Percentiles rank a stretch among this genome's conserved stretches.
phyloP scores from a whole-genome alignment of 2,797 vertebrate genomes.

The Gambusia yucatana region DNA sequence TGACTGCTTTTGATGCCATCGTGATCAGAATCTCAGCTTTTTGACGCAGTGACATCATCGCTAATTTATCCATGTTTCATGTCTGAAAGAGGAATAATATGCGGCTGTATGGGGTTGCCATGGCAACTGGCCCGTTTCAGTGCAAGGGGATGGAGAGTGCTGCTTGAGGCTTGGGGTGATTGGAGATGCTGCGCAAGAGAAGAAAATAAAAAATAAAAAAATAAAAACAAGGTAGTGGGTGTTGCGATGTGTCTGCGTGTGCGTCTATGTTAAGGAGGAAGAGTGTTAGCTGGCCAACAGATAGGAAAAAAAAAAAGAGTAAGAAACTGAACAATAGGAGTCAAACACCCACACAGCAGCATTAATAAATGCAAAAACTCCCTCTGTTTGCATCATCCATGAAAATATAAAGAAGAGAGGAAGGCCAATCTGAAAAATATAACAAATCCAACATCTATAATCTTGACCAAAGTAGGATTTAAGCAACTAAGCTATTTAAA shows the following conservation, averaged over 20 bases:
- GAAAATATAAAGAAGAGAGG: neutral
- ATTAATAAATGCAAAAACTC: neutral
- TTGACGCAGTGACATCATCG: constrained; percentile 66
- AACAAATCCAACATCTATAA: neutral
- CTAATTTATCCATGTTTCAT: constrained; percentile 73
- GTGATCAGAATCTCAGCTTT: constrained; percentile 42
- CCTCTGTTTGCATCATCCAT: neutral
- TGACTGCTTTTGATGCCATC: constrained; percentile 10
- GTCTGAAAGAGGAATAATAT: constrained; percentile 56
- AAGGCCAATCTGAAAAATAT: neutral
- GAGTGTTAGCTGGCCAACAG: constrained; percentile 16
- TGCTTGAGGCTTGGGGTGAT: constrained; percentile 50
- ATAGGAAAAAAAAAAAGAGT: constrained; percentile 12
- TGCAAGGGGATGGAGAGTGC: constrained; percentile 53
- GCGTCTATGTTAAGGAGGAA: neutral
- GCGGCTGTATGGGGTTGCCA: constrained; percentile 69
- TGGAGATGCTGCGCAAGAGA: constrained; percentile 42
- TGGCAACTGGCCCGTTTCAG: constrained; percentile 71
- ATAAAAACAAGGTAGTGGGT: neutral
- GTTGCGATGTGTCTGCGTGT: neutral
- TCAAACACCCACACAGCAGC: constrained; percentile 2
- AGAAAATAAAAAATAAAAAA: no score
- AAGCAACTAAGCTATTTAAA: constrained; percentile 3
- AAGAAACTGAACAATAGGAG: constrained; percentile 12
- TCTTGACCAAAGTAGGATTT: constrained; percentile 1